Evolutionary conservation across 2,113 vertebrate species (phyloP).

Genomic region (Panthera tigris): DNA sequence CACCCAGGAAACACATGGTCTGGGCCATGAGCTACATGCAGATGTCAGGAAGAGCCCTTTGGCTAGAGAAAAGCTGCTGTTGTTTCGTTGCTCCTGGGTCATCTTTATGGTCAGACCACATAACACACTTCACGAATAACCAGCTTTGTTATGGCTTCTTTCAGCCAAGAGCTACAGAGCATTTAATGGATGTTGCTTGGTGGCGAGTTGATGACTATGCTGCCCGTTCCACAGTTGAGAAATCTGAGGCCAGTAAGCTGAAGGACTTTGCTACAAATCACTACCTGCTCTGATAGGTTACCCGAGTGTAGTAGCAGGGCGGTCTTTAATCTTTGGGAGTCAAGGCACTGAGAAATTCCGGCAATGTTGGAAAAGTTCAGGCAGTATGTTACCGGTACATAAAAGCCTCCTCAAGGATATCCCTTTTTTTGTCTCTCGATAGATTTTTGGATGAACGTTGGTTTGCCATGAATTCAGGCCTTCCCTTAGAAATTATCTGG

Average conservation of each 20-base stretch:
- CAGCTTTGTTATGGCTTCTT: background rate
- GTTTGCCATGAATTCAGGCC: background rate
- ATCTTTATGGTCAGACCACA: background rate
- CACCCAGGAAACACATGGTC: background rate
- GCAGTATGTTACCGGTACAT: background rate
- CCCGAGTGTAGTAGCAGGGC: background rate
- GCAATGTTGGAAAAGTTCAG: background rate
- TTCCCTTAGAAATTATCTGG: background rate
- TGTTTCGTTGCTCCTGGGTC: background rate
- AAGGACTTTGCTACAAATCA: background rate
- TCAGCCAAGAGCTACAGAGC: background rate
- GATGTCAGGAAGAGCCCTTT: background rate
- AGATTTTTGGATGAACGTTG: background rate
- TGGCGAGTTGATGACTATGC: background rate
- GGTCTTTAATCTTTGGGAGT: background rate
- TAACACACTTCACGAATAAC: background rate
- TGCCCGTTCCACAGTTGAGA: background rate
- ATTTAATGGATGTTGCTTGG: background rate
- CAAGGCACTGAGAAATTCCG: background rate
- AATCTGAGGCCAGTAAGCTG: background rate
- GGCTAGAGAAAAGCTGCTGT: background rate
- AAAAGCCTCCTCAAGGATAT: background rate
- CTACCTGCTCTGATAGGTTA: background rate
- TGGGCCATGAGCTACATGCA: background rate
- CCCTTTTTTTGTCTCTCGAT: background rate